phyloP scores from a whole-genome alignment of 2,888 invertebrate genomes.

The Philonicus albiceps region DNA sequence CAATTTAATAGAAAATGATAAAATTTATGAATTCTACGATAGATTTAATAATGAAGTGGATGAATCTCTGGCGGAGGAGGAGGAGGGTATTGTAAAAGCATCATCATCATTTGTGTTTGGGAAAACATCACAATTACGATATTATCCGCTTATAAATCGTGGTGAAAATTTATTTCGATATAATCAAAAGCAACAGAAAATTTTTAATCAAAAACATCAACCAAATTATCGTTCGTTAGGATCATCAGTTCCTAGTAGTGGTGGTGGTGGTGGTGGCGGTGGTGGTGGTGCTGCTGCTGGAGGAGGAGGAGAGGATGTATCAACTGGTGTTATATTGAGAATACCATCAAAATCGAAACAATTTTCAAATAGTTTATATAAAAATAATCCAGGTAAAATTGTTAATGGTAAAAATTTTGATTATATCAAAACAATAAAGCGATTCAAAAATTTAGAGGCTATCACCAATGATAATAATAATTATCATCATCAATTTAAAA shows the following conservation, averaged over 20 bases:
- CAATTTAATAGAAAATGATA: conserved; percentile 10
- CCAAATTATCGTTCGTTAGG: neutral
- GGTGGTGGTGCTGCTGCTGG: too few relatives aligned
- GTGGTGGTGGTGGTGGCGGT: neutral
- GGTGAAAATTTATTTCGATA: neutral
- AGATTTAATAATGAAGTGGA: neutral
- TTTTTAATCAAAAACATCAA: neutral
- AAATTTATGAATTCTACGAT: neutral
- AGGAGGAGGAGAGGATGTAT: too few relatives aligned
- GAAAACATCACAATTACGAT: neutral
- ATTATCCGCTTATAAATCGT: neutral
- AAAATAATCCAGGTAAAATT: neutral
- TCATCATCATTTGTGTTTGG: neutral
- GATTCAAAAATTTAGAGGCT: neutral
- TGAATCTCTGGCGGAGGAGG: neutral
- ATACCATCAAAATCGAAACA: neutral
- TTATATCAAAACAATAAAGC: neutral
- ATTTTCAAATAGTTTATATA: neutral
- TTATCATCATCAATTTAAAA: neutral
- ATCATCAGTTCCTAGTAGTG: neutral
- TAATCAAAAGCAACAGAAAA: neutral
- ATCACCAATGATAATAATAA: neutral
- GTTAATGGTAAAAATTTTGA: neutral
- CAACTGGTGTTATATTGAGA: neutral
- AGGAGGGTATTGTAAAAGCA: neutral